These are phyloP conservation scores for Agapornis roseicollis DNA, from an alignment of 2,113 vertebrate species.

Conservation along the genomic window DNA sequence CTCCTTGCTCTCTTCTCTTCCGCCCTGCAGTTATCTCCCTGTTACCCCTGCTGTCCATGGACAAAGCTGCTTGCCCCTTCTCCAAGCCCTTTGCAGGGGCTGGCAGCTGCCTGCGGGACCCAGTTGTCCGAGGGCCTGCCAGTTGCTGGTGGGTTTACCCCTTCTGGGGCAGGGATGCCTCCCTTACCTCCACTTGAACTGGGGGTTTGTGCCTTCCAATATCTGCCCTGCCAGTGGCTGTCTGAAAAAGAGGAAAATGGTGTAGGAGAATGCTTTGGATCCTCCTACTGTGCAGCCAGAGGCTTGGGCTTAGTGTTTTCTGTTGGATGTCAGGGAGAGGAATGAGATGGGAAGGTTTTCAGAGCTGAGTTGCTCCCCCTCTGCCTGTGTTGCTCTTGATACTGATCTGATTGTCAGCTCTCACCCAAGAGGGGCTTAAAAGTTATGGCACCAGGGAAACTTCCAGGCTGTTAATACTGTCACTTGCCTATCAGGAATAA, in stretches of 20 bases:
- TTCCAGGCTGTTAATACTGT: background rate
- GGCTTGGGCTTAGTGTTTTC: accelerated
- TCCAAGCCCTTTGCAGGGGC: background rate
- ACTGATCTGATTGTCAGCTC: background rate
- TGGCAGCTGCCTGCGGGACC: background rate
- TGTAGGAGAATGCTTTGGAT: background rate
- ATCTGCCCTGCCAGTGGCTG: background rate
- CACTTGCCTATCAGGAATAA: background rate
- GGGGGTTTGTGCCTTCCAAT: background rate
- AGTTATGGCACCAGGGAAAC: background rate
- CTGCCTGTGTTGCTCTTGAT: background rate
- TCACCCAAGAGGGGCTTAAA: background rate
- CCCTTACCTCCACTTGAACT: constrained; percentile 30
- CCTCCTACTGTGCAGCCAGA: background rate
- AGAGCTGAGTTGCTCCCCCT: background rate
- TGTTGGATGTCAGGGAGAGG: accelerated
- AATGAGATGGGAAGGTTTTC: background rate
- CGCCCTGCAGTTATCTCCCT: background rate
- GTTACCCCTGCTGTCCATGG: background rate
- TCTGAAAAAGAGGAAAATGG: background rate
- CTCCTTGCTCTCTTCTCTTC: background rate
- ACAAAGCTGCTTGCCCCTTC: background rate
- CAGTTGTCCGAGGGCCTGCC: accelerated
- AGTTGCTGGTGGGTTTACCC: background rate
- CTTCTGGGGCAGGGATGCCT: background rate